Evolutionary conservation across 2,797 vertebrate genomes (phyloP).

Genomic region (Phataginus tetradactyla): DNA sequence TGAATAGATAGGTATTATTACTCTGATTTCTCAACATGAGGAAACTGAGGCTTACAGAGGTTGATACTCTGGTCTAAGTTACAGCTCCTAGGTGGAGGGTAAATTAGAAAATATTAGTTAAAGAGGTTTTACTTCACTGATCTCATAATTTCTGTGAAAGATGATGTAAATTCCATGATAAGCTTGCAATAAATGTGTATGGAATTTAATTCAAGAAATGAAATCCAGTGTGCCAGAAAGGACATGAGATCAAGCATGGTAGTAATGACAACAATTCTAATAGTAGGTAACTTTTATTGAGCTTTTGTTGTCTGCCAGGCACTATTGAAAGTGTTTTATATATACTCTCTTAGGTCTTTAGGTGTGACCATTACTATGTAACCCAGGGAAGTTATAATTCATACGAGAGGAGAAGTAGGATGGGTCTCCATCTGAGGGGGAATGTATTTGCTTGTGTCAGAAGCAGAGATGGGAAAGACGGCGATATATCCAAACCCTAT

Average conservation of each 20-base stretch:
- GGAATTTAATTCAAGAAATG: conserved; percentile 28
- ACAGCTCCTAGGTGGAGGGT: neutral
- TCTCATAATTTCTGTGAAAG: neutral
- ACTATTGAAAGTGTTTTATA: neutral
- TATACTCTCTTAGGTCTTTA: neutral
- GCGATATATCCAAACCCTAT: neutral
- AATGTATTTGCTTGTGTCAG: neutral
- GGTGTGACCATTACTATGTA: neutral
- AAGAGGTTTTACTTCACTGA: conserved; percentile 31
- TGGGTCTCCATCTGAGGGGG: neutral
- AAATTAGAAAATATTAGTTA: neutral
- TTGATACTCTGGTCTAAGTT: neutral
- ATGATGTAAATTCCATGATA: neutral
- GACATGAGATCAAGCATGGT: conserved; percentile 7
- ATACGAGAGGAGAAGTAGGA: neutral
- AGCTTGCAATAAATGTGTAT: neutral
- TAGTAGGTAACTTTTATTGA: neutral
- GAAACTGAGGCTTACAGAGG: neutral
- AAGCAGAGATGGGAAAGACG: conserved; percentile 8
- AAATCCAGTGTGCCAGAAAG: neutral
- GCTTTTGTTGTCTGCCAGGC: neutral
- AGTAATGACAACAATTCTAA: conserved; percentile 1
- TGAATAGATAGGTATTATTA: neutral
- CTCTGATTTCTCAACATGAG: neutral
- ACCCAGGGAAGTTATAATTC: neutral